Conservation (phyloP, 2,797 vertebrate species). For the Heliangelus exortis region DNA sequence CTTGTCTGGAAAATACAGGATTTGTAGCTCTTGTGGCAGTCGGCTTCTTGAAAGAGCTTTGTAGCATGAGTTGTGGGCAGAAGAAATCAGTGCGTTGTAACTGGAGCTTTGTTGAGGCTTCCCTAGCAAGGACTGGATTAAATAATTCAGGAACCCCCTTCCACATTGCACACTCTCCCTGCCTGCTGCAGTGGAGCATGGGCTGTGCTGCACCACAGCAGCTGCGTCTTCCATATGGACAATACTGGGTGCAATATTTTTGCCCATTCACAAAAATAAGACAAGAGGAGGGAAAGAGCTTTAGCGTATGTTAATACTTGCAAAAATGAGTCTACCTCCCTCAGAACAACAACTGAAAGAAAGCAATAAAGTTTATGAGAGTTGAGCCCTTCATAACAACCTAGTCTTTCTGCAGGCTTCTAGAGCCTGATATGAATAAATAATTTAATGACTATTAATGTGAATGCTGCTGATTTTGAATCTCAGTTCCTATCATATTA, state of each 20-base stretch:
- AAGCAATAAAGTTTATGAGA: not conserved
- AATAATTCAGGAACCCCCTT: not conserved
- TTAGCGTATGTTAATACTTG: not conserved
- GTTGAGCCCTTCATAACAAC: not conserved
- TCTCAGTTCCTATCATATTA: slow-evolving; percentile 23
- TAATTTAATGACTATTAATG: slow-evolving; percentile 51
- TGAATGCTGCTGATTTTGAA: slow-evolving; percentile 31
- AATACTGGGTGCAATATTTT: not conserved
- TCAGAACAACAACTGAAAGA: not conserved
- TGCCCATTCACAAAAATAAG: not conserved
- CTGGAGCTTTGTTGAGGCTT: not conserved
- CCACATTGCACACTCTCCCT: accelerated
- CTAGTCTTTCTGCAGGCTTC: slow-evolving; percentile 10
- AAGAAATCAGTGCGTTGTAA: not conserved
- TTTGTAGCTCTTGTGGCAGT: not conserved
- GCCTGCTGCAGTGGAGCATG: not conserved
- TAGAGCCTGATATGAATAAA: slow-evolving; percentile 45
- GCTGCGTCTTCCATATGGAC: not conserved
- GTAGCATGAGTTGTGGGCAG: not conserved
- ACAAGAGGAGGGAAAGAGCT: not conserved
- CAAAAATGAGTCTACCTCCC: not conserved
- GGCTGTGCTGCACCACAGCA: not conserved
- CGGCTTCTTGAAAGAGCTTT: not conserved
- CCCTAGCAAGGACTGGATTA: not conserved
- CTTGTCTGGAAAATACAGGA: not conserved